A percentile compares a stretch with the other conserved stretches of the same genome.
Conservation (phyloP, 2,797 vertebrate genomes). For the Eleutherodactylus coqui region DNA sequence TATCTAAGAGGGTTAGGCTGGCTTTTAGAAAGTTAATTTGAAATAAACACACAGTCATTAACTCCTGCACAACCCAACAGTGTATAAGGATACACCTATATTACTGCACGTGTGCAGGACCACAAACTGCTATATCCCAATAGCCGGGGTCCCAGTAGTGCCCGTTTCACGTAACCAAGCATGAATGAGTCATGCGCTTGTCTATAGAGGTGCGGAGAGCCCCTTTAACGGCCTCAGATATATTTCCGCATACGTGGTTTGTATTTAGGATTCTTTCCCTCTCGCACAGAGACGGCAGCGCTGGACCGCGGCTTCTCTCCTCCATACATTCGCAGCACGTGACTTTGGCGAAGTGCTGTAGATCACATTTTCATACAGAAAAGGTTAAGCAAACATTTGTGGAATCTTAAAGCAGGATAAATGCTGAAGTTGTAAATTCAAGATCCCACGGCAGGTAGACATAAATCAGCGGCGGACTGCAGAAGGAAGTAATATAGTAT, state of each 20-base stretch:
- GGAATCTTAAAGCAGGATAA: background rate
- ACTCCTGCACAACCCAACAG: no score
- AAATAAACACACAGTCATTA: no score
- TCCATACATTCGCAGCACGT: background rate
- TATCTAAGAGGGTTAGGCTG: no score
- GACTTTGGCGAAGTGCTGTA: background rate
- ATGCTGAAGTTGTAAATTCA: constrained; percentile 10
- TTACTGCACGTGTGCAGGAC: no score
- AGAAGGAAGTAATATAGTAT: background rate
- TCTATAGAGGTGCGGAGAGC: background rate
- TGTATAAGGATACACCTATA: no score
- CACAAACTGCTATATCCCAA: background rate
- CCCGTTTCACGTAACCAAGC: background rate
- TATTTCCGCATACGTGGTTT: background rate
- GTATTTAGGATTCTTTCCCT: background rate
- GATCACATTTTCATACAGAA: background rate
- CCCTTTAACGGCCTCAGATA: background rate
- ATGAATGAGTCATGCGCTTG: background rate
- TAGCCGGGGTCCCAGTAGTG: background rate
- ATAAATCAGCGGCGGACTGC: background rate
- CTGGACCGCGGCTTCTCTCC: background rate
- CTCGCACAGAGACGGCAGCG: background rate
- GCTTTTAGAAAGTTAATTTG: no score
- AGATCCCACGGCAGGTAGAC: background rate
- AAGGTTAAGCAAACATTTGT: background rate